A percentile compares a stretch with the other conserved stretches of the same genome.
These are phyloP conservation scores for Microcebus ravelobensis DNA, from an alignment of 2,113 vertebrate species.

Conservation along the genomic window DNA sequence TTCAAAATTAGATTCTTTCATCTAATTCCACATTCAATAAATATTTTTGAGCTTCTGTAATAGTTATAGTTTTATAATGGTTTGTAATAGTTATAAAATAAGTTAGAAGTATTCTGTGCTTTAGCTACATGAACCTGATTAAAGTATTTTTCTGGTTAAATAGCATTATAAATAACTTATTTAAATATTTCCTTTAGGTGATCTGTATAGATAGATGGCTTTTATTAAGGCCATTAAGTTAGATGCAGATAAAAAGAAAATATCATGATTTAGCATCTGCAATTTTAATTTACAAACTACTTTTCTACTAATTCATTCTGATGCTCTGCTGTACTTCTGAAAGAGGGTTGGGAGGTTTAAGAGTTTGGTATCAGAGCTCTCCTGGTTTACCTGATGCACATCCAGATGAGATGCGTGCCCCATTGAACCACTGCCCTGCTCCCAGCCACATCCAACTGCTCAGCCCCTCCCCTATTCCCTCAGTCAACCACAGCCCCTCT, in stretches of 20 bases:
- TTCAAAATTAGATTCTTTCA: slow-evolving; percentile 12
- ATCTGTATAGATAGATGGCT: not conserved
- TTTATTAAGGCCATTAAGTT: slow-evolving; percentile 37
- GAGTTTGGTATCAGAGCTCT: not conserved
- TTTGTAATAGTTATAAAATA: not conserved
- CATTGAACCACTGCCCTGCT: not conserved
- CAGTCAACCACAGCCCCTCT: not conserved
- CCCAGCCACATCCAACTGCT: not conserved
- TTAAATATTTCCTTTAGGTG: slow-evolving; percentile 27
- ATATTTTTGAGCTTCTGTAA: not conserved
- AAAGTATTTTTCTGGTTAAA: slow-evolving; percentile 33
- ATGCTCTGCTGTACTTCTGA: not conserved
- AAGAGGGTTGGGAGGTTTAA: not conserved
- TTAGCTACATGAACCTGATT: not conserved
- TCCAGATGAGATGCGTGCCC: not conserved
- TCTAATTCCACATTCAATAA: not conserved
- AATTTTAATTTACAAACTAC: slow-evolving; percentile 7
- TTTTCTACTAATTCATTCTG: not conserved
- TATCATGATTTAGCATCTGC: not conserved
- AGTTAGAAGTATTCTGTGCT: not conserved
- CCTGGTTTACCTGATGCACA: not conserved
- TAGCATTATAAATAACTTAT: slow-evolving; percentile 20
- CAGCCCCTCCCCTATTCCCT: not conserved
- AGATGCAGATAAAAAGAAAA: slow-evolving; percentile 9
- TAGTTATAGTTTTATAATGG: not conserved